Percentiles rank a stretch among this genome's conserved stretches.
phyloP scores from a whole-genome alignment of 2,888 invertebrate genomes.

The Neuroscelio doddi region DNA sequence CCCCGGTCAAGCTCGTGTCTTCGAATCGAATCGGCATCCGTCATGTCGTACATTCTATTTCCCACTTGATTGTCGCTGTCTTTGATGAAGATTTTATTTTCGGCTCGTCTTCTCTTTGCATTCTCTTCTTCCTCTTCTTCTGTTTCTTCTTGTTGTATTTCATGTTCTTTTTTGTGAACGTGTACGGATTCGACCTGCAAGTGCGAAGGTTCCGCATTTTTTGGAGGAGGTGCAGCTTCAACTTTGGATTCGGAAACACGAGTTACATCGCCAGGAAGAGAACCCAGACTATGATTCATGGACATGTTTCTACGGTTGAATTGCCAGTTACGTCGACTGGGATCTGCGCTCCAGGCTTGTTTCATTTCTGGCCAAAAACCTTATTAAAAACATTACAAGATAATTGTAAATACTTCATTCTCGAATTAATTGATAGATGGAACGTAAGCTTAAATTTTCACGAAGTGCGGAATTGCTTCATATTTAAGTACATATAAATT shows the following conservation, averaged over 20 bases:
- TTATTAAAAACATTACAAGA: no score
- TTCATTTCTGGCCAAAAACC: slow-evolving; percentile 69
- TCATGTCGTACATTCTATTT: slow-evolving; percentile 72
- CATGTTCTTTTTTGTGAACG: slow-evolving; percentile 39
- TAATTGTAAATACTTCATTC: no score
- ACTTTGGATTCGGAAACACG: slow-evolving; percentile 41
- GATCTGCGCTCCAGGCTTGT: slow-evolving; percentile 91
- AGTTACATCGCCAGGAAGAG: slow-evolving; percentile 66
- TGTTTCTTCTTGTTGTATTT: slow-evolving; percentile 39
- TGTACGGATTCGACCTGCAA: slow-evolving; percentile 49
- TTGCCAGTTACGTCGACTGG: slow-evolving; percentile 79
- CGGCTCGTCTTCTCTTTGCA: slow-evolving; percentile 45
- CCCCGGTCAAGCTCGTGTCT: slow-evolving; percentile 86
- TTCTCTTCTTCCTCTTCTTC: slow-evolving; percentile 41
- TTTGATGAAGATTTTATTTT: slow-evolving; percentile 76
- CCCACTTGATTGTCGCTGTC: slow-evolving; percentile 75
- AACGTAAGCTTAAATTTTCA: no score
- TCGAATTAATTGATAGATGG: no score
- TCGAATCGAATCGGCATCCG: slow-evolving; percentile 82
- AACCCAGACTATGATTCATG: slow-evolving; percentile 60
- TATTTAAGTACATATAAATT: no score
- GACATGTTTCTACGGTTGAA: slow-evolving; percentile 79
- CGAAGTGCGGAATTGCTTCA: no score
- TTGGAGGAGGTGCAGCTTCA: slow-evolving; percentile 20
- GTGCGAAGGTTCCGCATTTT: slow-evolving; percentile 42